Conservation (phyloP, 2,888 invertebrate genomes). For the Phorcus lineatus region DNA sequence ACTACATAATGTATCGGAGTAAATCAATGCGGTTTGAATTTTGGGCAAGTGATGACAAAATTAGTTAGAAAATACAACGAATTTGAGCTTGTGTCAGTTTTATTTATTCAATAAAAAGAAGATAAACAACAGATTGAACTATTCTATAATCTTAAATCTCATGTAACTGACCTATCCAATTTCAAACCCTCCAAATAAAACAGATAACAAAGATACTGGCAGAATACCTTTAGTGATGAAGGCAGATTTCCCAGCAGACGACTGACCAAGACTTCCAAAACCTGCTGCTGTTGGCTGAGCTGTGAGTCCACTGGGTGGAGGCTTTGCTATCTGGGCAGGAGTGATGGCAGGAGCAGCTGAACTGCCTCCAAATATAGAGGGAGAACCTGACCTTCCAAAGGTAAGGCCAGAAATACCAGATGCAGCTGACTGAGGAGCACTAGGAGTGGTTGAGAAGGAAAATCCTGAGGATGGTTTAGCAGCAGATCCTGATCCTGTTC, state of each 20-base stretch:
- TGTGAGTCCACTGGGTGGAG: neutral
- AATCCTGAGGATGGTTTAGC: neutral
- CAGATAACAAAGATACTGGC: too few relatives aligned
- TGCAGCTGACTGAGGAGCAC: neutral
- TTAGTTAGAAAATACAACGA: too few relatives aligned
- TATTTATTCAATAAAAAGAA: too few relatives aligned
- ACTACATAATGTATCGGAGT: too few relatives aligned
- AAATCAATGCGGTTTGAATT: too few relatives aligned
- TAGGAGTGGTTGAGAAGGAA: neutral
- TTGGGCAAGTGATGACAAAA: too few relatives aligned
- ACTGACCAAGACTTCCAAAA: slow-evolving; percentile 4
- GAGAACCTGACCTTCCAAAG: neutral
- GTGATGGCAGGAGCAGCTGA: neutral
- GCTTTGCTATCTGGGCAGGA: neutral
- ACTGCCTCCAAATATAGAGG: neutral
- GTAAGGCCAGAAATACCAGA: neutral
- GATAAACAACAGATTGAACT: too few relatives aligned
- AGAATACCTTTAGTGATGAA: neutral
- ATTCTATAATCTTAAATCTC: too few relatives aligned
- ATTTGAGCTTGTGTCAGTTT: too few relatives aligned
- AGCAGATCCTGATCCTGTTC: neutral
- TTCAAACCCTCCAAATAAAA: too few relatives aligned
- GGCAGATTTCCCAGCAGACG: neutral
- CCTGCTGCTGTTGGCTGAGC: neutral
- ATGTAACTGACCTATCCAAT: too few relatives aligned